Evolutionary conservation across 2,888 invertebrate genomes (phyloP).

Genomic region (Troides oblongomaculatus): DNA sequence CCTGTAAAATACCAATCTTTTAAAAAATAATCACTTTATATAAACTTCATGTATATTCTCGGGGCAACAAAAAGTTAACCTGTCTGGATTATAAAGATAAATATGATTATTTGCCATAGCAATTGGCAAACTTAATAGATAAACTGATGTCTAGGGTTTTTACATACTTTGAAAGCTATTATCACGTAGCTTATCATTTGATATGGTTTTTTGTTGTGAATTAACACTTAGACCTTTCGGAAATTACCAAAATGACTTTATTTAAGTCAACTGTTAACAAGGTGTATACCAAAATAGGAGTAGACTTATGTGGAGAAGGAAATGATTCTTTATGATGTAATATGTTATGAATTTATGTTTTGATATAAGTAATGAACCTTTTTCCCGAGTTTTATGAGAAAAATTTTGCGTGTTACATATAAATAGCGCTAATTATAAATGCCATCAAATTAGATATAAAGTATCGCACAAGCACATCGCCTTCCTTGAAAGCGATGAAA

Average conservation of each 20-base stretch:
- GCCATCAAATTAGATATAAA: background rate
- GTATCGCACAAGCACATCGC: slow-evolving; percentile 59
- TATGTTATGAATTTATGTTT: no score
- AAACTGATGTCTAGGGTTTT: background rate
- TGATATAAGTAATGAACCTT: no score
- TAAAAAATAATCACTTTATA: background rate
- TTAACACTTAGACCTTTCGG: no score
- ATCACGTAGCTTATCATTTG: background rate
- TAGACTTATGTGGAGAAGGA: no score
- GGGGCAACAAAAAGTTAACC: background rate
- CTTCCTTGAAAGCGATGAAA: slow-evolving; percentile 71
- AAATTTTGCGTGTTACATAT: background rate
- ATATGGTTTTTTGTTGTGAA: background rate
- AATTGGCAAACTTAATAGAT: background rate
- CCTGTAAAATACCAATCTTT: slow-evolving; percentile 45
- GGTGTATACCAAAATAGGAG: no score
- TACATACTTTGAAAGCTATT: background rate
- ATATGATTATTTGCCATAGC: background rate
- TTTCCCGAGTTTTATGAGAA: no score
- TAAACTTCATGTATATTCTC: background rate
- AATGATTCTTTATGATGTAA: no score
- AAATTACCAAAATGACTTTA: no score
- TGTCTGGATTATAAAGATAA: background rate
- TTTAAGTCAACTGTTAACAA: no score
- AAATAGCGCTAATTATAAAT: background rate